A percentile compares a stretch with the other conserved stretches of the same genome.
These are phyloP conservation scores for Tragelaphus buxtoni DNA, from an alignment of 2,113 vertebrate genomes.

Conservation along the genomic window DNA sequence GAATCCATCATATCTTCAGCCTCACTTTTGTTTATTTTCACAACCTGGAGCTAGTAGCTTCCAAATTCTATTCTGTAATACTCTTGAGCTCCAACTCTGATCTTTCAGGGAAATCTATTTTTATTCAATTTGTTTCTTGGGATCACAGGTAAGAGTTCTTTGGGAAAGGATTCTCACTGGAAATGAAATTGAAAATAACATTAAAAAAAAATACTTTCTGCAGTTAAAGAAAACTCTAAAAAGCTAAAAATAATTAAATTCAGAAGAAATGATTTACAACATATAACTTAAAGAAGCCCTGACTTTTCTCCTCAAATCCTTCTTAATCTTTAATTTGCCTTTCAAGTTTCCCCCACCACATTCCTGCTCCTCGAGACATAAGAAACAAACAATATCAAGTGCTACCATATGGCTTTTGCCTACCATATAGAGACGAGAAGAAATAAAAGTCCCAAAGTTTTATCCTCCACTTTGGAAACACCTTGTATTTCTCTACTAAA, in stretches of 20 bases:
- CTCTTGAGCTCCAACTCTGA: neutral
- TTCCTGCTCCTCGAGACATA: neutral
- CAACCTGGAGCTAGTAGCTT: neutral
- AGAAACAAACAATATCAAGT: neutral
- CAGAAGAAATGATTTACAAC: neutral
- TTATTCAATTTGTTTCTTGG: neutral
- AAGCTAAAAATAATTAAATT: neutral
- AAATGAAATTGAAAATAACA: neutral
- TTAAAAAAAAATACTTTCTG: neutral
- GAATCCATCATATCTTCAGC: neutral
- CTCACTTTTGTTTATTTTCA: neutral
- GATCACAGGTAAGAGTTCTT: neutral
- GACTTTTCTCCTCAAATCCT: neutral
- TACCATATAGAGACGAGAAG: neutral
- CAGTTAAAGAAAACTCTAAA: slow-evolving; percentile 23
- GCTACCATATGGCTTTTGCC: neutral
- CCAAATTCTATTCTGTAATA: neutral
- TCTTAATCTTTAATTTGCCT: neutral
- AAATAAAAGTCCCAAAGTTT: neutral
- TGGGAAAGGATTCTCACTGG: neutral
- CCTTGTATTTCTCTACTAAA: neutral
- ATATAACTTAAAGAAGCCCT: neutral
- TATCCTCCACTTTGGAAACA: neutral
- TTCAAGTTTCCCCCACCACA: neutral
- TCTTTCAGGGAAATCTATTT: neutral